Base-by-base conservation (phyloP, 2,888 invertebrate genomes). In the Agrotis segetum region DNA sequence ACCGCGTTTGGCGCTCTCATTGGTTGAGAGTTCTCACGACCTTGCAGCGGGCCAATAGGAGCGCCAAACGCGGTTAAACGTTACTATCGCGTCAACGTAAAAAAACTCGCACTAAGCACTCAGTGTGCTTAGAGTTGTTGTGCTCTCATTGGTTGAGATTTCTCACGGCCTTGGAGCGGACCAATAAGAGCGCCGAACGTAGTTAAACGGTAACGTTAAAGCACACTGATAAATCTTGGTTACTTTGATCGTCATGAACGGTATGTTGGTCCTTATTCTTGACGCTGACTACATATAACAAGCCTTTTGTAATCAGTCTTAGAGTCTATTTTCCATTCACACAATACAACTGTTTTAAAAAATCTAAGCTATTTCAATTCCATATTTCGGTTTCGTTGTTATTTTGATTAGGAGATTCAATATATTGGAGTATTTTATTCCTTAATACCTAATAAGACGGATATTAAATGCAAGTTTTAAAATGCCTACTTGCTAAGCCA, bases 331-430 rank as follows among this genome's bases (percentile, higher is more conserved):
- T 34, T 13, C 24, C 16, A 58, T 40, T 65, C 49, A 17, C 21
- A 9, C 29, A 63, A 46, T 50, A 16, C 3, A 34, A 46, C 6
- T 5, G 3, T 34, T 21, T 3, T 34, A 44, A 1, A 34, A 44
- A 1, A 34, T 49, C 5, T 56, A 63, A 50, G 7, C 17, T 7
- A 4, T 40, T n/a, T 72, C 71, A 72, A 58, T 72, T 72, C 63
- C 63, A 46, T 24, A 50, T 46, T 73, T 46, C 6, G 13, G 16
- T 44, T 63, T 72, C 72, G 65, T 73, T 73, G 73, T 72, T 24
- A 65, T 24, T 50, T 14, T 7, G 52, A 24, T 52, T 14, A 24
- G 7, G 24, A 59, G 46, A 58, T 64, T 73, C 11, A 68, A 1
- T 14, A 56, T n/a, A 65, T 53, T 7, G 14, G 3, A 34, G 13